Conservation (phyloP, 2,888 invertebrate genomes). For the Cabera pusaria region DNA sequence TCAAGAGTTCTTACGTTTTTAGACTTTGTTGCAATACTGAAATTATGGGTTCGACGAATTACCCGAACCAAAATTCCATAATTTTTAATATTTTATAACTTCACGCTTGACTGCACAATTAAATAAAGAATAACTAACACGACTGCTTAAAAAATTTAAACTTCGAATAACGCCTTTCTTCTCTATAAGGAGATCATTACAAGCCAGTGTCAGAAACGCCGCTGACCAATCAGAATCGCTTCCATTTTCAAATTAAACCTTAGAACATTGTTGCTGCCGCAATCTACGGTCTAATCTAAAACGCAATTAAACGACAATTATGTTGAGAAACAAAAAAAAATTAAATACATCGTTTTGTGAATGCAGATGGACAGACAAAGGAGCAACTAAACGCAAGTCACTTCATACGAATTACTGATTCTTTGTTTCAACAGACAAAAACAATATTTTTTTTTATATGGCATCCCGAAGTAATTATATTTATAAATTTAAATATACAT, state of each 20-base stretch:
- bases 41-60: slow-evolving; percentile 10
- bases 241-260: slow-evolving; percentile 43
- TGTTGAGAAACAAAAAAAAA: slow-evolving; percentile 55
- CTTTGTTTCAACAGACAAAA: slow-evolving; percentile 78
- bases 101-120: too few relatives aligned
- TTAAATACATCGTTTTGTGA: slow-evolving; percentile 65
- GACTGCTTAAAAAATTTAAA: too few relatives aligned
- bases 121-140: too few relatives aligned
- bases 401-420: slow-evolving; percentile 76
- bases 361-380: slow-evolving; percentile 67
- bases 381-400: slow-evolving; percentile 72
- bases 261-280: slow-evolving; percentile 41
- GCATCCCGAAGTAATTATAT: slow-evolving; percentile 60
- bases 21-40: slow-evolving; percentile 50
- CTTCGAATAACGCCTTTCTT: slow-evolving; percentile 36
- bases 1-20: slow-evolving; percentile 52
- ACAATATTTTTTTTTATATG: slow-evolving; percentile 62
- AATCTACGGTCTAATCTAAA: slow-evolving; percentile 56
- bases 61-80: slow-evolving; percentile 3
- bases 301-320: slow-evolving; percentile 72
- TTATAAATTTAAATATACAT: slow-evolving; percentile 40
- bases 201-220: slow-evolving; percentile 33
- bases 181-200: slow-evolving; percentile 51
- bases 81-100: slow-evolving; percentile 1
- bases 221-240: slow-evolving; percentile 37